Conservation (phyloP, 2,797 vertebrate species). For the Sarcoramphus papa region DNA sequence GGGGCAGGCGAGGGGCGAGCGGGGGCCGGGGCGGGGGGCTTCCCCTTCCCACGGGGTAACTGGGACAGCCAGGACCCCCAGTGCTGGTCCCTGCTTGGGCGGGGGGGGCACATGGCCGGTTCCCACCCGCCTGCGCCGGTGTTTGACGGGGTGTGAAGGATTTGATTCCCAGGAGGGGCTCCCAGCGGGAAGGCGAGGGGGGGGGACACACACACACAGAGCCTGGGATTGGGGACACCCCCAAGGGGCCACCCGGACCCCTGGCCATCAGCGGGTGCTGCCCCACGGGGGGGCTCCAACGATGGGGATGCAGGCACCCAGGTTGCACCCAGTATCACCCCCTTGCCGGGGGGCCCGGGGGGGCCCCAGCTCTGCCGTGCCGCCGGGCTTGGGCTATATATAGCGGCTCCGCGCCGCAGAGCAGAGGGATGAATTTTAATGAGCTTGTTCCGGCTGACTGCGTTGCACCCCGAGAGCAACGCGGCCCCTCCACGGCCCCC, state of each 20-base stretch:
- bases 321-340: background rate
- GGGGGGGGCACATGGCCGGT: background rate
- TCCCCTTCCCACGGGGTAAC: background rate
- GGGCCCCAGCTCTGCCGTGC: background rate
- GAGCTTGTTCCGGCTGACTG: background rate
- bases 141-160: background rate
- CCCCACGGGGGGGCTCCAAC: accelerated
- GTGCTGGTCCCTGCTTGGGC: background rate
- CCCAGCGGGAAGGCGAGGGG: accelerated
- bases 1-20: background rate
- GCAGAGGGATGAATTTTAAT: background rate
- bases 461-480: background rate
- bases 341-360: background rate
- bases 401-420: background rate
- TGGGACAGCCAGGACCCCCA: background rate
- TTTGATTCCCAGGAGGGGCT: background rate
- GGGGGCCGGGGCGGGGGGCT: background rate
- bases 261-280: background rate
- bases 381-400: background rate
- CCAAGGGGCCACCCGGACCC: accelerated
- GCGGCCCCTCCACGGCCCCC: background rate
- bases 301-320: background rate
- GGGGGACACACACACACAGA: too few species aligned
- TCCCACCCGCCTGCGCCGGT: background rate
- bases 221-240: background rate